A percentile compares a stretch with the other conserved stretches of the same genome.
Conservation (phyloP, 2,888 invertebrate genomes). For the Mellilla xanthometata region DNA sequence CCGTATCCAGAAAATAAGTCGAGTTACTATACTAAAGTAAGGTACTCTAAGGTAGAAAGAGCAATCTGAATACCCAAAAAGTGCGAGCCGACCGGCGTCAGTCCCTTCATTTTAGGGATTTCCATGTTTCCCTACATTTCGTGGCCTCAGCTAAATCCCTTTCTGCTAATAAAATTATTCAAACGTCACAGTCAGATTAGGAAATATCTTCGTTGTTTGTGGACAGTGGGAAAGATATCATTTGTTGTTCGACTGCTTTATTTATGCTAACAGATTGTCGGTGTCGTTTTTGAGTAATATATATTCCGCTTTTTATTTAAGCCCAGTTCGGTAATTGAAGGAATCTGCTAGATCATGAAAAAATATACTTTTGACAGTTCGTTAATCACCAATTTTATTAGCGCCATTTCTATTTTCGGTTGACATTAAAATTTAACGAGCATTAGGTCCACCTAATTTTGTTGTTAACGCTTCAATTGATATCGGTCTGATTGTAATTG, state of each 20-base stretch:
- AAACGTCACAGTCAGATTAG: constrained; percentile 26
- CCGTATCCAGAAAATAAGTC: too few relatives aligned
- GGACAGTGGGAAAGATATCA: constrained; percentile 7
- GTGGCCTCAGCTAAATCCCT: constrained; percentile 33
- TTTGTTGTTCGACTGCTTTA: constrained; percentile 7
- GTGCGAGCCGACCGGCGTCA: too few relatives aligned
- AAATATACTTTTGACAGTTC: constrained; percentile 12
- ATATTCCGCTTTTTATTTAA: too few relatives aligned
- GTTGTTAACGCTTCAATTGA: constrained; percentile 13
- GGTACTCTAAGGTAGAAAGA: too few relatives aligned
- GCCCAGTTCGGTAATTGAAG: too few relatives aligned
- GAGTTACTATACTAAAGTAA: too few relatives aligned
- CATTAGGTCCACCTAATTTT: constrained; percentile 14
- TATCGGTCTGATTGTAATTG: constrained; percentile 19
- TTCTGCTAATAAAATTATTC: constrained; percentile 35
- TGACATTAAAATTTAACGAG: constrained; percentile 23
- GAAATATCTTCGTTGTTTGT: constrained; percentile 14
- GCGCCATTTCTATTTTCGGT: constrained; percentile 14
- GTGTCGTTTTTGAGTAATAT: background rate
- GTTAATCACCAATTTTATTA: constrained; percentile 21
- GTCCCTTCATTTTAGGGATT: constrained; percentile 45
- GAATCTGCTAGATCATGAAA: background rate
- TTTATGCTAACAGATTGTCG: constrained; percentile 1
- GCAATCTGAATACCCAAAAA: too few relatives aligned
- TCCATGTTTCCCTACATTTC: constrained; percentile 30